A percentile compares a stretch with the other conserved stretches of the same genome.
phyloP scores from a whole-genome alignment of 2,888 invertebrate genomes.

The Petrolisthes cinctipes region DNA sequence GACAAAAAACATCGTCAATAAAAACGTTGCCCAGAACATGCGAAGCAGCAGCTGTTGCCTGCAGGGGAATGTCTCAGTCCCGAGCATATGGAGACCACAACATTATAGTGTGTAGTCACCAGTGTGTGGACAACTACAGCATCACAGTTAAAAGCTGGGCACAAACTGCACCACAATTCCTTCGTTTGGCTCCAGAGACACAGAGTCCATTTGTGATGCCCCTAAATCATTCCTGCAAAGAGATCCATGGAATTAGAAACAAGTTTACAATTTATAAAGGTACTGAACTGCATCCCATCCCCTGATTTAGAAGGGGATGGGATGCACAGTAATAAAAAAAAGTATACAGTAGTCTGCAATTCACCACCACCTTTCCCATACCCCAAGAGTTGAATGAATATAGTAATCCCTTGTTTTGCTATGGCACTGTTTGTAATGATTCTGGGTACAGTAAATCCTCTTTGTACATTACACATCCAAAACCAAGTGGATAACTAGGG shows the following conservation, averaged over 20 bases:
- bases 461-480: no score
- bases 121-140: background rate
- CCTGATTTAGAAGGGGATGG: background rate
- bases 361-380: no score
- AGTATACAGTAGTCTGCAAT: background rate
- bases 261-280: background rate
- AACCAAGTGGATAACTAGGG: background rate
- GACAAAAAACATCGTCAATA: background rate
- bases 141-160: slow-evolving; percentile 10
- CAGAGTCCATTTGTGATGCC: slow-evolving; percentile 7
- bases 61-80: background rate
- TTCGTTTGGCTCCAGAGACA: slow-evolving; percentile 29
- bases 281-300: background rate
- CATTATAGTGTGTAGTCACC: background rate
- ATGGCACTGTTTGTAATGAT: background rate
- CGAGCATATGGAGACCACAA: background rate
- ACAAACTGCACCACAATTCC: slow-evolving; percentile 48
- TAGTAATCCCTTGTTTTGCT: no score
- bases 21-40: background rate
- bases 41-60: slow-evolving; percentile 3
- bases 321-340: background rate
- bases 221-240: slow-evolving; percentile 24
- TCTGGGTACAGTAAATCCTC: no score
- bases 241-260: background rate
- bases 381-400: no score